phyloP scores from a whole-genome alignment of 2,797 vertebrate species.

The Erethizon dorsatum region DNA sequence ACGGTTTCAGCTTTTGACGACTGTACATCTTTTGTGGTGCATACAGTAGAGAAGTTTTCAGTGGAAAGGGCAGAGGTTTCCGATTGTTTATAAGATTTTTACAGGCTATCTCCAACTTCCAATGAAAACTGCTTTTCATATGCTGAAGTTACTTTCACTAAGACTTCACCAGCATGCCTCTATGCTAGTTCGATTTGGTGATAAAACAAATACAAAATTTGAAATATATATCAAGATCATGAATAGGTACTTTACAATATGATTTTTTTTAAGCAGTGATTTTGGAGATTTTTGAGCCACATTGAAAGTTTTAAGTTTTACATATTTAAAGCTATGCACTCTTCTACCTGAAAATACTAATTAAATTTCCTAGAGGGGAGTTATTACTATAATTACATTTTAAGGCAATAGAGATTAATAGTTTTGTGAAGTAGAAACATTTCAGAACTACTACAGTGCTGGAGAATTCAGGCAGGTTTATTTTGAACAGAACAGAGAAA shows the following conservation, averaged over 20 bases:
- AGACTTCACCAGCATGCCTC: neutral
- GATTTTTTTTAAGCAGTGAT: conserved; percentile 19
- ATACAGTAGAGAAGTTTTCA: neutral
- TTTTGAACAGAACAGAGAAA: conserved; percentile 70
- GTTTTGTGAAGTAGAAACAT: conserved; percentile 76
- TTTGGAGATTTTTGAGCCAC: conserved; percentile 16
- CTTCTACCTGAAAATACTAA: conserved; percentile 60
- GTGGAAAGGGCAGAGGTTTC: neutral
- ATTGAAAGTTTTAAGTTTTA: conserved; percentile 59
- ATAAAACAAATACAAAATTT: neutral
- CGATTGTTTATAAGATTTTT: conserved; percentile 41
- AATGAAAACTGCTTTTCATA: conserved; percentile 28
- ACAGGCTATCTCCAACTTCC: conserved; percentile 16
- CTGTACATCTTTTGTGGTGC: neutral
- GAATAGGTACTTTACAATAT: conserved; percentile 19
- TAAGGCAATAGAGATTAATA: conserved; percentile 70
- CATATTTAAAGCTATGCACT: conserved; percentile 17
- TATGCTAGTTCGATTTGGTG: neutral
- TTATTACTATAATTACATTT: conserved; percentile 76
- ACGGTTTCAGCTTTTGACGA: neutral
- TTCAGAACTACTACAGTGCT: neutral
- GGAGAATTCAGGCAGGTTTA: conserved; percentile 65
- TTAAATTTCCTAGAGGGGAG: conserved; percentile 56
- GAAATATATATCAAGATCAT: conserved; percentile 21
- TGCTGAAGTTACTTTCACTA: neutral